Conservation (phyloP, 2,888 invertebrate genomes). For the Polietes domitor region DNA sequence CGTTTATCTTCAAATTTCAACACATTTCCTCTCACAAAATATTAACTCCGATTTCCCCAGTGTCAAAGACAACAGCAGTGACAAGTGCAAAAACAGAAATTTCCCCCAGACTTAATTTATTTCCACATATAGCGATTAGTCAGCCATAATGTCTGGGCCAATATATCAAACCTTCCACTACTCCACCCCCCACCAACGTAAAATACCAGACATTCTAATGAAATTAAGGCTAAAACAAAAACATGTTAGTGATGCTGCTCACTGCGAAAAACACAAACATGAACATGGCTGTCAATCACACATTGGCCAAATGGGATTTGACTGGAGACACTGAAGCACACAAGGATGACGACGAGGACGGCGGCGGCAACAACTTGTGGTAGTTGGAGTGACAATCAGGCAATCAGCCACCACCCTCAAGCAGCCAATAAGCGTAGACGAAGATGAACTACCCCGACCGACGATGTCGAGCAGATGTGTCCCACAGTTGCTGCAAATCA, state of each 20-base stretch:
- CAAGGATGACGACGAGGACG: neutral
- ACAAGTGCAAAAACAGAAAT: neutral
- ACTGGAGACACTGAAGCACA: constrained; percentile 17
- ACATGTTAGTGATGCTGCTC: constrained; percentile 21
- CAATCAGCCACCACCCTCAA: constrained; percentile 10
- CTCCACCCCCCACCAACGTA: neutral
- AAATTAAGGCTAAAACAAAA: constrained; percentile 51
- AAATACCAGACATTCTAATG: constrained; percentile 42
- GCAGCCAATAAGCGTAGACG: neutral
- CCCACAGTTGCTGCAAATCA: constrained; percentile 51
- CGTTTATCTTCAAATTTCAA: neutral
- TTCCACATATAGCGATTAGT: constrained; percentile 26
- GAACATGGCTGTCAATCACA: constrained; percentile 60
- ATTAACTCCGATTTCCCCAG: neutral
- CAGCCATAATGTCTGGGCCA: constrained; percentile 17
- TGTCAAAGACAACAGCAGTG: neutral
- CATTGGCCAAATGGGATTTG: constrained; percentile 61
- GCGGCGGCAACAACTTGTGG: neutral
- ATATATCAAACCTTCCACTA: constrained; percentile 5
- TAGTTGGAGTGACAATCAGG: constrained; percentile 1
- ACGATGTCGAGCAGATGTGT: neutral
- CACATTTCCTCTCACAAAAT: neutral
- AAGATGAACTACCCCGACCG: constrained; percentile 40
- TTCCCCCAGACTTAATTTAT: constrained; percentile 14
- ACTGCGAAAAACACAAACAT: constrained; percentile 18